phyloP scores from a whole-genome alignment of 1,140 invertebrate species.

The Conus betulinus region DNA sequence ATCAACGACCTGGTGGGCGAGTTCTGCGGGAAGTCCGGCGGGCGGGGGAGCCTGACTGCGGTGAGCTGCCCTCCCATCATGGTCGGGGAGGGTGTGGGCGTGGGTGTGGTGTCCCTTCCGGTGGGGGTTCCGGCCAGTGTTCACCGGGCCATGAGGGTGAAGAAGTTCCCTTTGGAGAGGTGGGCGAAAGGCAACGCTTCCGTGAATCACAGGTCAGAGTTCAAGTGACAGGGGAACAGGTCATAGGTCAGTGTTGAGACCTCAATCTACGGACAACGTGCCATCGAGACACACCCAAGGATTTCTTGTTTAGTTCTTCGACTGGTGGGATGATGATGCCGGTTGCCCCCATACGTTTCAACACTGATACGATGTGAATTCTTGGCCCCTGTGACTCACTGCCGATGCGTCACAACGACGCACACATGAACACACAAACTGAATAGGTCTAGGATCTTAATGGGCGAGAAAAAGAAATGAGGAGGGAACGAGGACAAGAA shows the following conservation, averaged over 20 bases:
- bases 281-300: too few relatives aligned
- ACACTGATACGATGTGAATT: too few relatives aligned
- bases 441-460: too few relatives aligned
- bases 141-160: background rate
- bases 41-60: background rate
- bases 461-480: too few relatives aligned
- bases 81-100: background rate
- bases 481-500: too few relatives aligned
- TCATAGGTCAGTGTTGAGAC: background rate
- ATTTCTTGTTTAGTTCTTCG: too few relatives aligned
- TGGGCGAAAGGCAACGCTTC: background rate
- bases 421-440: too few relatives aligned
- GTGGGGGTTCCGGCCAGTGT: background rate
- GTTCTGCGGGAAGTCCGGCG: background rate
- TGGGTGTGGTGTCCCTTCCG: background rate
- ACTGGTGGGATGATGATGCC: too few relatives aligned
- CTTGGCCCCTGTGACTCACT: too few relatives aligned
- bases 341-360: too few relatives aligned
- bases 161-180: background rate
- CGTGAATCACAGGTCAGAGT: too few relatives aligned
- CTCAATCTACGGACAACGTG: background rate
- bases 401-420: too few relatives aligned
- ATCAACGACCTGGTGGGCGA: slow-evolving; percentile 6
- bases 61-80: slow-evolving; percentile 5
- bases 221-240: background rate